Conservation (phyloP, 2,888 invertebrate genomes). For the Eristalinus sepulchralis region DNA sequence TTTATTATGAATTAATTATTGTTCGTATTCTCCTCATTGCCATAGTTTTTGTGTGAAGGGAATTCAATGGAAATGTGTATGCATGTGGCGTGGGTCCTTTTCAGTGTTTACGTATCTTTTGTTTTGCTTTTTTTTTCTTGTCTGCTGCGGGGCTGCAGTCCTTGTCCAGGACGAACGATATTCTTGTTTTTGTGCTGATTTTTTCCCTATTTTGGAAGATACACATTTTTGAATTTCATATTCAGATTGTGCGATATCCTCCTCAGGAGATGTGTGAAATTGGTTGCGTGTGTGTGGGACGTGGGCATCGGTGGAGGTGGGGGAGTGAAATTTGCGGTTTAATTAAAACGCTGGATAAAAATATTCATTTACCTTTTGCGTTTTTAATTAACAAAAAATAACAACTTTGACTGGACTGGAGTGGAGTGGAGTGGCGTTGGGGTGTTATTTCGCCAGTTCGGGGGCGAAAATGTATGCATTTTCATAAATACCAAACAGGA, state of each 20-base stretch:
- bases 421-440: background rate
- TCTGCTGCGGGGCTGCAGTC: background rate
- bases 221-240: constrained; percentile 48
- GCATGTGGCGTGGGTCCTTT: background rate
- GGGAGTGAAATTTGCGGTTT: constrained; percentile 53
- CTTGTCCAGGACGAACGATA: background rate
- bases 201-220: constrained; percentile 1
- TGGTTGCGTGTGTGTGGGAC: constrained; percentile 27
- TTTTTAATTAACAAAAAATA: constrained; percentile 59
- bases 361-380: constrained; percentile 62
- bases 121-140: constrained; percentile 6
- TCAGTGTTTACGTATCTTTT: constrained; percentile 27
- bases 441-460: background rate
- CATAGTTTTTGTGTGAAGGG: constrained; percentile 25
- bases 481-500: constrained; percentile 20
- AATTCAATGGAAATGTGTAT: constrained; percentile 45
- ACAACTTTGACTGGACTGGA: constrained; percentile 6
- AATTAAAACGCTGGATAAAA: constrained; percentile 59
- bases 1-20: constrained; percentile 69
- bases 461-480: constrained; percentile 20
- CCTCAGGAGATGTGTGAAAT: constrained; percentile 52
- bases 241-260: constrained; percentile 54
- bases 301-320: background rate
- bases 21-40: constrained; percentile 24
- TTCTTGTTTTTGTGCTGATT: background rate